phyloP scores from a whole-genome alignment of 2,888 invertebrate species.

The Cryptocheilus praepositus region DNA sequence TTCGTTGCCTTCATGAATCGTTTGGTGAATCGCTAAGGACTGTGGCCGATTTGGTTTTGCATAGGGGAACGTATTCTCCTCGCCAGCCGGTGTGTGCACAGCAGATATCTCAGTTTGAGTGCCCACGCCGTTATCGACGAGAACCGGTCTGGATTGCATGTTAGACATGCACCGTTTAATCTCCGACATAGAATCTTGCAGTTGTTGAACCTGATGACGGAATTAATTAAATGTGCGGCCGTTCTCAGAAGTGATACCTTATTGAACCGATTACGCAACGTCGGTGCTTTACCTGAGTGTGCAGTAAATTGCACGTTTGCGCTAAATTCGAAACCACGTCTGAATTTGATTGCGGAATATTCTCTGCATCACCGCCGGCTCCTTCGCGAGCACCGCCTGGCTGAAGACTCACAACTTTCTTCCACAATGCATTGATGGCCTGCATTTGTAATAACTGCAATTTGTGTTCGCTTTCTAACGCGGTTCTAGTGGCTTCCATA shows the following conservation, averaged over 20 bases:
- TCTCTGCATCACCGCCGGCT: constrained; percentile 59
- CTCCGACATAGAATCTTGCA: constrained; percentile 87
- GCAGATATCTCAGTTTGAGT: constrained; percentile 90
- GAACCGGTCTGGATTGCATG: constrained; percentile 59
- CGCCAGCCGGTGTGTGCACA: constrained; percentile 81
- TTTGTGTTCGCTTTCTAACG: constrained; percentile 88
- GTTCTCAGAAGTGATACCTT: constrained; percentile 29
- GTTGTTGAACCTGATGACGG: constrained; percentile 81
- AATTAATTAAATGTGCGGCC: too few species aligned
- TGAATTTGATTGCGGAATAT: constrained; percentile 73
- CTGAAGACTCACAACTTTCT: constrained; percentile 86
- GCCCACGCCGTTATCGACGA: constrained; percentile 76
- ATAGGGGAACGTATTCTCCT: constrained; percentile 75
- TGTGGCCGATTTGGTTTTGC: constrained; percentile 66
- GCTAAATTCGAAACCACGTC: constrained; percentile 85
- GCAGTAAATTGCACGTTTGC: constrained; percentile 84
- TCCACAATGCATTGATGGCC: constrained; percentile 93
- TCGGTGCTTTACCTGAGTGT: constrained; percentile 79
- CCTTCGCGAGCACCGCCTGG: constrained; percentile 66
- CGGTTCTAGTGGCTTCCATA: constrained; percentile 90
- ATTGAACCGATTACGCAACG: not conserved
- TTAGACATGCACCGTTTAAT: constrained; percentile 83
- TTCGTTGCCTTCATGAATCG: constrained; percentile 68
- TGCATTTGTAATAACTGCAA: constrained; percentile 92
- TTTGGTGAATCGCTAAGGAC: constrained; percentile 68